Evolutionary conservation across 2,888 invertebrate species (phyloP).

Genomic region (Drosophila subquinaria): DNA sequence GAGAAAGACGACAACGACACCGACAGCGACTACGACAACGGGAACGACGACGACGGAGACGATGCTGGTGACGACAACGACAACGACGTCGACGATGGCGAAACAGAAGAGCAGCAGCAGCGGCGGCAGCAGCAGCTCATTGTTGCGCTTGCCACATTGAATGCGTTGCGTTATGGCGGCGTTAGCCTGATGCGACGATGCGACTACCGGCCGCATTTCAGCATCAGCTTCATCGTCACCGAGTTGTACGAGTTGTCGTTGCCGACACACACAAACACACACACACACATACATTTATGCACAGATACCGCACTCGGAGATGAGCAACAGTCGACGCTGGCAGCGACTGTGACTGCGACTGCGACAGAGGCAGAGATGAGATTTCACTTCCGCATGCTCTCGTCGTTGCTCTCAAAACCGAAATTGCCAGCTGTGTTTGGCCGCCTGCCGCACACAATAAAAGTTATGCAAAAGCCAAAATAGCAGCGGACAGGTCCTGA

Average conservation of each 20-base stretch:
- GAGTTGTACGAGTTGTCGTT: slow-evolving; percentile 21
- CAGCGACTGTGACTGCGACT: slow-evolving; percentile 24
- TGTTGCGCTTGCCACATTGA: slow-evolving; percentile 82
- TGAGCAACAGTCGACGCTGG: slow-evolving; percentile 75
- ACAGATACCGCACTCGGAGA: slow-evolving; percentile 53
- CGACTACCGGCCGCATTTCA: slow-evolving; percentile 81
- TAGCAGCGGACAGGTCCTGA: slow-evolving; percentile 61
- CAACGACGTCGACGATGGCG: slow-evolving; percentile 6
- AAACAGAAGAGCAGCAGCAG: slow-evolving; percentile 30
- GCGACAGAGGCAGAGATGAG: slow-evolving; percentile 41
- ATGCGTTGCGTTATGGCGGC: slow-evolving; percentile 82
- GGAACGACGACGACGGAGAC: slow-evolving; percentile 25
- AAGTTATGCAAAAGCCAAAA: slow-evolving; percentile 78
- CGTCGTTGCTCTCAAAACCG: slow-evolving; percentile 58
- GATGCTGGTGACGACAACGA: slow-evolving; percentile 20
- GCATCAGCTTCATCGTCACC: slow-evolving; percentile 62
- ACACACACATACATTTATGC: slow-evolving; percentile 25
- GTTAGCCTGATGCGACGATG: slow-evolving; percentile 80
- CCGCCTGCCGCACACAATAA: slow-evolving; percentile 64
- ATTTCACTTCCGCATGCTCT: slow-evolving; percentile 67
- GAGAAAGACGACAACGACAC: slow-evolving; percentile 48
- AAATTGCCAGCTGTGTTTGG: slow-evolving; percentile 54
- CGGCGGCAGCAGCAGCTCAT: slow-evolving; percentile 67
- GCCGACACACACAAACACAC: slow-evolving; percentile 37
- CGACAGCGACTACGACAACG: slow-evolving; percentile 19